Evolutionary conservation across 2,888 invertebrate species (phyloP).

Genomic region (Limulus polyphemus): DNA sequence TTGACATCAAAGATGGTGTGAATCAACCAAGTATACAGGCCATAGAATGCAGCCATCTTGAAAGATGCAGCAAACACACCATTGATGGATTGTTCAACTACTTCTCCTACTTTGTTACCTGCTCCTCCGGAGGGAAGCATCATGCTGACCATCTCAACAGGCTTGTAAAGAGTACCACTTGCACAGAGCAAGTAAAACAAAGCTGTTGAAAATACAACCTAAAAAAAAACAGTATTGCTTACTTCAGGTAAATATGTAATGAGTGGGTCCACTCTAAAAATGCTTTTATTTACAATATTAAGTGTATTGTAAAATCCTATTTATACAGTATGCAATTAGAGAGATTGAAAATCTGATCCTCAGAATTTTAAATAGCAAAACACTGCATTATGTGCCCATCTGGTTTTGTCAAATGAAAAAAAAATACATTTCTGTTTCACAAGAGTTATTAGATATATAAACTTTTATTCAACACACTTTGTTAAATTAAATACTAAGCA

Average conservation of each 20-base stretch:
- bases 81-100: constrained; percentile 74
- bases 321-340: no score
- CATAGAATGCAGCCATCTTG: constrained; percentile 94
- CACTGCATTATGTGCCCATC: no score
- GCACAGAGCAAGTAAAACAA: constrained; percentile 87
- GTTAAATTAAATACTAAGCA: no score
- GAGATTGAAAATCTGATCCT: no score
- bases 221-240: constrained; percentile 28
- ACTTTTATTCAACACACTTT: no score
- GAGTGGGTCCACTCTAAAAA: neutral
- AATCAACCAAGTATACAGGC: constrained; percentile 94
- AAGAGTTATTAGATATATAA: no score
- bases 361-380: no score
- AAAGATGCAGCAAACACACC: constrained; percentile 92
- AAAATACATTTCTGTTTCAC: no score
- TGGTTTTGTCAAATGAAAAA: no score
- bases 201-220: constrained; percentile 95
- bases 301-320: no score
- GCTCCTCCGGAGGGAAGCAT: constrained; percentile 59
- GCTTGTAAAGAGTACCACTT: constrained; percentile 75
- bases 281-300: no score
- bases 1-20: constrained; percentile 87
- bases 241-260: constrained; percentile 1
- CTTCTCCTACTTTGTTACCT: constrained; percentile 51
- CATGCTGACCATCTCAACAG: constrained; percentile 71